Evolutionary conservation across 1,140 invertebrate genomes (phyloP).

Genomic region (Nasonia longicornis): DNA sequence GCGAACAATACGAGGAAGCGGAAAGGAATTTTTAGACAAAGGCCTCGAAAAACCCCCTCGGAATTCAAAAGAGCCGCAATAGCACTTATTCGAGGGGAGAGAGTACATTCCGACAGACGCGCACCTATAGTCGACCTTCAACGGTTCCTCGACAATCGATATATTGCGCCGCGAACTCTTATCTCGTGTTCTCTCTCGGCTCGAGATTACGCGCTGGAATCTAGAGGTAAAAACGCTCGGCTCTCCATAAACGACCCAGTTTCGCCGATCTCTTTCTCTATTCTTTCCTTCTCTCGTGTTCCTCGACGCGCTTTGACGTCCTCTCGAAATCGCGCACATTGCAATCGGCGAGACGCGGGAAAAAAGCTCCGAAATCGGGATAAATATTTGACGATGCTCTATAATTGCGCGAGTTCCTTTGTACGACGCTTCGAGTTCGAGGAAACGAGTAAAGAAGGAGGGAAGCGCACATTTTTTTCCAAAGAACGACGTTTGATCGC

Average conservation of each 20-base stretch:
- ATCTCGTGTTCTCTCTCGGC: neutral
- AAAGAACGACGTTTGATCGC: neutral
- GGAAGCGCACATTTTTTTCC: neutral
- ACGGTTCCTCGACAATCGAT: no score
- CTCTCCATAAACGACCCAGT: neutral
- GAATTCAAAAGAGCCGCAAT: no score
- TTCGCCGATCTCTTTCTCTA: neutral
- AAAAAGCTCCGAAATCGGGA: no score
- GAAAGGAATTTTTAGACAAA: neutral
- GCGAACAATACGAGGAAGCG: neutral
- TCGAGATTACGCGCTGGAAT: neutral
- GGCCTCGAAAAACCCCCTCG: neutral
- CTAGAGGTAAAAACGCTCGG: neutral
- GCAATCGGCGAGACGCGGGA: no score
- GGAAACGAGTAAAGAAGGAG: neutral
- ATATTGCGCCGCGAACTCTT: no score
- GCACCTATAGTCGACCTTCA: no score
- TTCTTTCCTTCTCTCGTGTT: neutral
- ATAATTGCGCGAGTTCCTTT: neutral
- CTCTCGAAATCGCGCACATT: neutral
- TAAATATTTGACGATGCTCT: constrained; percentile 5
- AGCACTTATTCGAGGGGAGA: no score
- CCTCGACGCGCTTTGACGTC: neutral
- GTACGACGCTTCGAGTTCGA: neutral
- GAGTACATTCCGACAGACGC: no score